A percentile compares a stretch with the other conserved stretches of the same genome.
phyloP scores from a whole-genome alignment of 2,888 invertebrate species.

The Elgonia sp. region DNA sequence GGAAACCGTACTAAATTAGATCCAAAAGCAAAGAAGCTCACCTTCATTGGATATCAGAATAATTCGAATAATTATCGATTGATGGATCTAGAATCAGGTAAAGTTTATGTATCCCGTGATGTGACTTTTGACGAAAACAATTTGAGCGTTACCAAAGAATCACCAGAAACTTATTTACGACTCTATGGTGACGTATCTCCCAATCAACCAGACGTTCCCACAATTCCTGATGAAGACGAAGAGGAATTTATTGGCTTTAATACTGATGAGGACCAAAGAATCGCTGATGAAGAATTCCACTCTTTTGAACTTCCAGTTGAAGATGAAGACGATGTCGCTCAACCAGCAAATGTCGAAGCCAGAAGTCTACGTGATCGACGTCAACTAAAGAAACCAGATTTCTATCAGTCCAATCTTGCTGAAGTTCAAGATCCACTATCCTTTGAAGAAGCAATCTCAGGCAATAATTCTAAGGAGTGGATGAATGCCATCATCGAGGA shows the following conservation, averaged over 20 bases:
- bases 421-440: conserved; percentile 71
- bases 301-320: no score
- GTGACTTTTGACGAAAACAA: conserved; percentile 52
- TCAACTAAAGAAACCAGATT: conserved; percentile 10
- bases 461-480: conserved; percentile 42
- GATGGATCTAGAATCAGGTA: conserved; percentile 21
- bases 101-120: conserved; percentile 35
- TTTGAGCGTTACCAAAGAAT: no score
- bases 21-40: conserved; percentile 51
- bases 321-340: no score
- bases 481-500: conserved; percentile 46
- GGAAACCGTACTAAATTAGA: conserved; percentile 20
- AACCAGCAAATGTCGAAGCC: not conserved
- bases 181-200: no score
- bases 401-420: conserved; percentile 1
- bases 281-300: no score
- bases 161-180: no score
- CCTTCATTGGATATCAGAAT: conserved; percentile 59
- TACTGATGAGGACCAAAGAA: no score
- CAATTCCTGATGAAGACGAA: no score
- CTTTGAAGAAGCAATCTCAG: conserved; percentile 50
- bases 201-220: no score
- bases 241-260: no score
- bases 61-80: conserved; percentile 65
- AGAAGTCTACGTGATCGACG: conserved; percentile 19